A percentile compares a stretch with the other conserved stretches of the same genome.
Evolutionary conservation across 1,140 invertebrate species (phyloP).

Genomic region (Plutomurus gul): DNA sequence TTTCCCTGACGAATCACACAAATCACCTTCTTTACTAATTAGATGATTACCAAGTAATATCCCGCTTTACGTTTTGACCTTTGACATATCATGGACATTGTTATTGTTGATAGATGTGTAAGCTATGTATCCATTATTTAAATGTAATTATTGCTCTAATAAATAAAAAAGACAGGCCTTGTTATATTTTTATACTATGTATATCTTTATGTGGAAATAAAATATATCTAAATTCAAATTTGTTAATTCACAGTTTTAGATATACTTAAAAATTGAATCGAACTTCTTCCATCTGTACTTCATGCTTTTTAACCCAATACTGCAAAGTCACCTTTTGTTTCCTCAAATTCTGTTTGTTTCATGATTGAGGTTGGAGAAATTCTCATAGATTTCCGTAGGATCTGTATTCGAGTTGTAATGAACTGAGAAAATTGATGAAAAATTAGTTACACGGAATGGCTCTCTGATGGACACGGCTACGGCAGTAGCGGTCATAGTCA

Average conservation of each 20-base stretch:
- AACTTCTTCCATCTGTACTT: neutral
- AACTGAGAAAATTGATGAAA: neutral
- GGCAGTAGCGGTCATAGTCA: neutral
- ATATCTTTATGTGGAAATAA: neutral
- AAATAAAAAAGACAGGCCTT: too few relatives aligned
- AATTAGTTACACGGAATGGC: conserved; percentile 36
- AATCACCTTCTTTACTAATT: too few relatives aligned
- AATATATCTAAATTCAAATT: neutral
- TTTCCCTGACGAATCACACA: too few relatives aligned
- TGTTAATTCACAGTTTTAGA: neutral
- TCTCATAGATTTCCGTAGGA: too few relatives aligned
- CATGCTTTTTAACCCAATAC: neutral
- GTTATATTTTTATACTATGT: neutral
- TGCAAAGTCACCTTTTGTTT: neutral
- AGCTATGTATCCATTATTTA: too few relatives aligned
- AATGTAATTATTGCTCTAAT: too few relatives aligned
- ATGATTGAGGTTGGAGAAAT: too few relatives aligned
- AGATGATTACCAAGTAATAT: too few relatives aligned
- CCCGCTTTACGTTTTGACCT: neutral
- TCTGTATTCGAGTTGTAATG: too few relatives aligned
- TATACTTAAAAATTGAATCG: neutral
- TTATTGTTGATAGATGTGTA: conserved; percentile 16
- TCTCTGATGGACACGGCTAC: conserved; percentile 13
- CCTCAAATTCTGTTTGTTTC: too few relatives aligned
- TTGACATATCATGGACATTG: neutral